Percentiles rank a stretch among this genome's conserved stretches.
Conservation (phyloP, 1,140 invertebrate genomes). For the Drosophila lowei region DNA sequence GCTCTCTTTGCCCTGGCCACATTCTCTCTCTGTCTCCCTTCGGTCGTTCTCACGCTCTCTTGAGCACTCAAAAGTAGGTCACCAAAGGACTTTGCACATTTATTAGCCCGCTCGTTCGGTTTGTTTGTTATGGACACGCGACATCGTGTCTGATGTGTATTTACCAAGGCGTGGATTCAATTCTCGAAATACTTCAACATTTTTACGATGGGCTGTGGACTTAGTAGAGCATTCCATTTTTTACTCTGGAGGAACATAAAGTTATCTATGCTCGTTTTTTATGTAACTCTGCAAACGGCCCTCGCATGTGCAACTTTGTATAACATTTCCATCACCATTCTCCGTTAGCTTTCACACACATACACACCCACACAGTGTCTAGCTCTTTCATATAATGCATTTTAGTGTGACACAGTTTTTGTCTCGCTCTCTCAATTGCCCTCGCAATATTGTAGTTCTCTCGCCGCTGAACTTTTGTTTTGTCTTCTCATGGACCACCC, state of each 20-base stretch:
- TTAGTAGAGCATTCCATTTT: too few species aligned
- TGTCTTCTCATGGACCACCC: conserved; percentile 42
- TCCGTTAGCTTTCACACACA: conserved; percentile 29
- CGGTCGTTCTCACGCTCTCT: conserved; percentile 5
- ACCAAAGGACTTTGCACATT: conserved; percentile 66
- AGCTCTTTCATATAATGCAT: conserved; percentile 19
- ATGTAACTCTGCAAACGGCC: conserved; percentile 25
- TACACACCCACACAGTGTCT: conserved; percentile 10
- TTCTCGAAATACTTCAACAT: conserved; percentile 28
- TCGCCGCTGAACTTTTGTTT: neutral
- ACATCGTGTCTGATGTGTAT: conserved; percentile 36
- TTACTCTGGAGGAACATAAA: neutral
- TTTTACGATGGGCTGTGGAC: conserved; percentile 5
- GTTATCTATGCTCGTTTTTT: neutral
- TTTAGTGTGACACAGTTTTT: conserved; percentile 38
- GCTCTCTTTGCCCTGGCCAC: conserved; percentile 7
- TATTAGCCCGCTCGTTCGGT: conserved; percentile 55
- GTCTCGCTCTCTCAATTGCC: conserved; percentile 14
- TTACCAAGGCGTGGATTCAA: conserved; percentile 37
- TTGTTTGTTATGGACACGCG: conserved; percentile 61
- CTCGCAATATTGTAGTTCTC: conserved; percentile 18
- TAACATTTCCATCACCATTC: conserved; percentile 29
- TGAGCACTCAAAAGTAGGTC: conserved; percentile 60
- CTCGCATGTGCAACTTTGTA: conserved; percentile 43
- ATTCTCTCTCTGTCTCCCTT: conserved; percentile 31